Base-by-base conservation (phyloP, 2,888 invertebrate species). In the Lepidonotus clava region DNA sequence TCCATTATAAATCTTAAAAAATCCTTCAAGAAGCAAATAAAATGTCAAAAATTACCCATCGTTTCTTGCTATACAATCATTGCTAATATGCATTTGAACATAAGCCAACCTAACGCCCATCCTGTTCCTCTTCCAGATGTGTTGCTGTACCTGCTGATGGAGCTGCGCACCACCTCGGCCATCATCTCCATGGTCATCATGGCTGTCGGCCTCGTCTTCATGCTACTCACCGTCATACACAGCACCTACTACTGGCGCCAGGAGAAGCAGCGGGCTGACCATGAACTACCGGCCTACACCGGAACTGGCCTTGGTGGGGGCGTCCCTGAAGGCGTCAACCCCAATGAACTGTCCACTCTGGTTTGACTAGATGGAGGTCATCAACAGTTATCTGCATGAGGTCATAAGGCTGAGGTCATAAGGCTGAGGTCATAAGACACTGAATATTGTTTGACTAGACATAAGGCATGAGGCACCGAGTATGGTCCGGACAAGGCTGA, bases 221-320 rank as follows among this genome's bases (percentile, higher is more conserved):
- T 98, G 93, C 97, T 98, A 90, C 97, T 97, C 92, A 97, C 98
- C 34, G 97, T 98, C 96, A 97, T 98, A 28, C 98, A 98, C 95
- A 98, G 98, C 94, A 97, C 97, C 21, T 98, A 98, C 94, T 96
- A 98, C 83, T 98, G 98, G 98, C 97, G 98, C 36, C 88, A 91
- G 86, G 94, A 94, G 88, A 93, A 93, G 85, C 90, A 90, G 24
- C 90, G 92, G 86, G 93, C 93, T 4, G 87, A 87, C 86, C 14
- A 38, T 5, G 90, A 92, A 51, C 46, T 86, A 2, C 86, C 88
- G 61, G 41, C 84, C 11, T 85, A 77, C 67, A 14, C 1, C 46
- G 40, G 41, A 40, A 38, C 32, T 28, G 28, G 24, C 28, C 14
- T 80, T 8, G 14, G 41, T 8, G 46, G 32, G 28, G 80, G 80